Percentiles rank a stretch among this genome's conserved stretches.
Conservation (phyloP, 2,113 vertebrate genomes). For the Scomber scombrus region DNA sequence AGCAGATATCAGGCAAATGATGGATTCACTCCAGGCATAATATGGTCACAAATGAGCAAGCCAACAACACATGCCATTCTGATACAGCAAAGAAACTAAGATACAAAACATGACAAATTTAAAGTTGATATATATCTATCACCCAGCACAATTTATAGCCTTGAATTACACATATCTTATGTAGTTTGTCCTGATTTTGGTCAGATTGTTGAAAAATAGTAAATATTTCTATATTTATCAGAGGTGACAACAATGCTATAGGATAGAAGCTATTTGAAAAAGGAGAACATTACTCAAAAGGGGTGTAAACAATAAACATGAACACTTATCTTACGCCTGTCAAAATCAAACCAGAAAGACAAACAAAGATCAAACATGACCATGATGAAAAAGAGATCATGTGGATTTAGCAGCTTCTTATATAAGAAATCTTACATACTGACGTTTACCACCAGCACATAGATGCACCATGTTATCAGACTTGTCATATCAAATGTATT, state of each 20-base stretch:
- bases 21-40: slow-evolving; percentile 11
- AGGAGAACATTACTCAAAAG: too few species aligned
- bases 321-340: too few species aligned
- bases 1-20: slow-evolving; percentile 33
- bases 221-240: background rate
- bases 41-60: slow-evolving; percentile 4
- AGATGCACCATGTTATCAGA: too few species aligned
- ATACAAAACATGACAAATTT: slow-evolving; percentile 5
- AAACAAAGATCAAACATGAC: too few species aligned
- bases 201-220: background rate
- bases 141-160: background rate
- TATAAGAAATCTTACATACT: too few species aligned
- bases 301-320: too few species aligned
- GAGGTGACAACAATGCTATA: background rate
- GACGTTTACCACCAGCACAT: background rate
- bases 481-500: background rate
- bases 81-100: slow-evolving; percentile 1
- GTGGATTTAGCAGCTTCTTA: too few species aligned
- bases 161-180: background rate
- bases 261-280: too few species aligned
- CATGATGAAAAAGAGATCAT: too few species aligned
- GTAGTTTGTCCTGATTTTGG: background rate
- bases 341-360: background rate
- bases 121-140: background rate
- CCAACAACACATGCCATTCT: background rate